Percentiles rank a stretch among this genome's conserved stretches.
Conservation (phyloP, 2,113 vertebrate genomes). For the Nesoenas mayeri region DNA sequence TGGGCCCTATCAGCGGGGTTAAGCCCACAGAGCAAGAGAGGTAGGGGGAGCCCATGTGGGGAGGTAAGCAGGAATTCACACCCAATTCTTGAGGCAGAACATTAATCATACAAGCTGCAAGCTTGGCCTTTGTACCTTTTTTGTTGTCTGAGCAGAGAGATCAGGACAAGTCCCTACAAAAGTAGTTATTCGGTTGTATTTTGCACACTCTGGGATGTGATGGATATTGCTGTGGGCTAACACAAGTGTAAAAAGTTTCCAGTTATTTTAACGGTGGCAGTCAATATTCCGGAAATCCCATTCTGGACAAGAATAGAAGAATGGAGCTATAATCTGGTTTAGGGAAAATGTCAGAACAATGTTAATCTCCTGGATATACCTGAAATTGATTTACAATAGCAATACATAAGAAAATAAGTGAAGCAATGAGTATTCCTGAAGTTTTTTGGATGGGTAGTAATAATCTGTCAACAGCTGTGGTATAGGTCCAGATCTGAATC, state of each 20-base stretch:
- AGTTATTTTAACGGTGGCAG: not conserved
- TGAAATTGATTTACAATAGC: not conserved
- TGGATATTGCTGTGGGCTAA: not conserved
- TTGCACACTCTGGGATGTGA: not conserved
- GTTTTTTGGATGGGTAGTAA: not conserved
- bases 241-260: not conserved
- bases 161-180: not conserved
- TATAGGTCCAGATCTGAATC: not conserved
- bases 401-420: not conserved
- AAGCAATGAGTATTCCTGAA: not conserved
- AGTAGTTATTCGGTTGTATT: not conserved
- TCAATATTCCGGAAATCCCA: not conserved
- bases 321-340: not conserved
- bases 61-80: not conserved
- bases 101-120: rapidly evolving
- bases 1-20: not conserved
- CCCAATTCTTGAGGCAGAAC: not conserved
- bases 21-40: not conserved
- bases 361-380: not conserved
- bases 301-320: not conserved
- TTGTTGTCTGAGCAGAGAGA: not conserved
- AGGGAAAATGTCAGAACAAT: not conserved
- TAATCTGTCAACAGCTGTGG: not conserved
- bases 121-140: not conserved
- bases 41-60: not conserved